phyloP scores from a whole-genome alignment of 2,888 invertebrate genomes.

The Drosophila koepferae region DNA sequence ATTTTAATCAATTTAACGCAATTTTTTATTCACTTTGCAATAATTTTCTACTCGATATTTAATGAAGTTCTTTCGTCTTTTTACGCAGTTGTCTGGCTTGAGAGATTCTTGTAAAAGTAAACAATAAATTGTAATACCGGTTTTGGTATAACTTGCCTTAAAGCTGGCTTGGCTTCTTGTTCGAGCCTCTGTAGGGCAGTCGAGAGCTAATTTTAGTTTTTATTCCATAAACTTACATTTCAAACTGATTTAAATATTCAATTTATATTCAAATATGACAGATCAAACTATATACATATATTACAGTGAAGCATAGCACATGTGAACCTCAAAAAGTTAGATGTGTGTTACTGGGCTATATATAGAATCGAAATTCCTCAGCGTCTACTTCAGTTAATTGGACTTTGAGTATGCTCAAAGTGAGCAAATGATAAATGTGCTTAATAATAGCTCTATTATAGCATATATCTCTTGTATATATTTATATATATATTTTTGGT shows the following conservation, averaged over 20 bases:
- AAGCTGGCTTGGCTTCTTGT: background rate
- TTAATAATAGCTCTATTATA: background rate
- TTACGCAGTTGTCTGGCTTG: background rate
- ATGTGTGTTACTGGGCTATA: background rate
- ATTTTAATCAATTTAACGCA: too few relatives aligned
- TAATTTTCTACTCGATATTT: background rate
- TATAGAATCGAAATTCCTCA: background rate
- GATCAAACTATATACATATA: background rate
- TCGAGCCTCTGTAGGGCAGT: background rate
- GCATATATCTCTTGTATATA: background rate
- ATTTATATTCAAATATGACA: background rate
- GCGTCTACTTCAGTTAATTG: background rate
- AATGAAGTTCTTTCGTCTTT: background rate
- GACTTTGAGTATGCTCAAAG: background rate
- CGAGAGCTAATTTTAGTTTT: background rate
- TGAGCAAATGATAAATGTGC: background rate
- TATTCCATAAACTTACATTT: background rate
- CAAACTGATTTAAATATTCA: background rate
- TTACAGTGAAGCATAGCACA: background rate
- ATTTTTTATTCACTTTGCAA: background rate
- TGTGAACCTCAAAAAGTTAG: background rate
- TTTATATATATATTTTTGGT: background rate
- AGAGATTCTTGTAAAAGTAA: background rate
- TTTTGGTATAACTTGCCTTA: background rate
- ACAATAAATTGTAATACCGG: slow-evolving; percentile 4